Evolutionary conservation across 2,888 invertebrate genomes (phyloP), one percentile per base, ranked within the genome.

Genomic region (Pseudococcus longispinus): DNA sequence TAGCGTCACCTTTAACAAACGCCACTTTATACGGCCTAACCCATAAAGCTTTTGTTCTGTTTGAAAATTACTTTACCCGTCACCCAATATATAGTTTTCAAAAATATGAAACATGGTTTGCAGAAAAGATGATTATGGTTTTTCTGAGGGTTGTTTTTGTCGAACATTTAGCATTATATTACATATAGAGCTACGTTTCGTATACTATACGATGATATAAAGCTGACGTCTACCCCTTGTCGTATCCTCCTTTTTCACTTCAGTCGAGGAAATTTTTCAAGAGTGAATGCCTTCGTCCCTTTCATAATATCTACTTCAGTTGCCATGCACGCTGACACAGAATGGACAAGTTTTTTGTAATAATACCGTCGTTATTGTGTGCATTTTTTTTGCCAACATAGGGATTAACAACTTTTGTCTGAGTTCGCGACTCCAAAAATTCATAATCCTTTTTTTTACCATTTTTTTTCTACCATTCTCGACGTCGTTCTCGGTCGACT

Each of bases 91-190:
- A 42, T 80, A 80, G 32, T 80, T 80, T 80, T 80, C 77, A 80
- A 80, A 80, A 80, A 80, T 80, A 80, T 80, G 77, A 80, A 80
- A 80, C 77, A 83, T 29, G 83, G 83, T 83, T 83, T 83, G 51
- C 83, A 55, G 83, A 83, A 83, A 83, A 80, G 77, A 83, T 32
- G 83, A 83, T 83, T 83, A 83, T 83, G 51, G 83, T 44, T 83
- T 83, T 83, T 83, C 55, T 83, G 55, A 83, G 83, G 83, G 51
- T 83, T 83, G 83, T 83, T 83, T 83, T 83, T 29, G 83, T 83
- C 83, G 83, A 83, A 83, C 83, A 83, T 83, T 83, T 55, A 83
- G 51, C 29, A 51, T 83, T 83, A 55, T 83, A 46, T 83, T 83
- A 80, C 77, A 74, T 18, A 37, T 74, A 74, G 60, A 23, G 60